Conservation (phyloP, 2,888 invertebrate genomes). For the Heliothis peltigera region DNA sequence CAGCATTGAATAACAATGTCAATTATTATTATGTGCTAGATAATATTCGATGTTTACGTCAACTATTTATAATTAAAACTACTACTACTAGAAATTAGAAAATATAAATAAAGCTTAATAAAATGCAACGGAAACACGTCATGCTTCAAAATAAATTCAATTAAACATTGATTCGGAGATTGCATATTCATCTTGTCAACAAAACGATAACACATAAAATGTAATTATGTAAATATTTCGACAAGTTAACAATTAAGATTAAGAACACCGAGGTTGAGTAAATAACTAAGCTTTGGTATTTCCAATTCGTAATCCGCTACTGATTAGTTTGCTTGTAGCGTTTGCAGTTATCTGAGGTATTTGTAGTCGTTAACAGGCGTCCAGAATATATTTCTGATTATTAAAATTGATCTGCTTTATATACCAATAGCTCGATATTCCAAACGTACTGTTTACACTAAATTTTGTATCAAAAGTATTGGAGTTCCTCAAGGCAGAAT, state of each 20-base stretch:
- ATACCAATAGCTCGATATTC: conserved; percentile 5
- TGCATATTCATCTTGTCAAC: conserved; percentile 52
- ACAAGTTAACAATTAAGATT: conserved; percentile 57
- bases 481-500: conserved; percentile 27
- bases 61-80: conserved; percentile 3
- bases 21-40: conserved; percentile 15
- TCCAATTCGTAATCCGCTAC: conserved; percentile 50
- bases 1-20: conserved; percentile 8
- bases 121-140: conserved; percentile 32
- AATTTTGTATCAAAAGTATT: not conserved
- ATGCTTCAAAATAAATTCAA: conserved; percentile 38
- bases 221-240: conserved; percentile 58
- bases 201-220: conserved; percentile 55
- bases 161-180: conserved; percentile 20
- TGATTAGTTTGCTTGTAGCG: conserved; percentile 41
- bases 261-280: conserved; percentile 54
- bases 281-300: conserved; percentile 53
- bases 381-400: conserved; percentile 38
- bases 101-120: conserved; percentile 16
- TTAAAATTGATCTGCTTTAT: conserved; percentile 7
- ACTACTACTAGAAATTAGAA: conserved; percentile 8
- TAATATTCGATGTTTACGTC: conserved; percentile 6
- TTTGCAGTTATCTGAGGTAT: conserved; percentile 39
- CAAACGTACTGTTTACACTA: not conserved
- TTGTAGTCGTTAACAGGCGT: conserved; percentile 25